Base-by-base conservation (phyloP, 2,113 vertebrate species). In the Scolopax mira region DNA sequence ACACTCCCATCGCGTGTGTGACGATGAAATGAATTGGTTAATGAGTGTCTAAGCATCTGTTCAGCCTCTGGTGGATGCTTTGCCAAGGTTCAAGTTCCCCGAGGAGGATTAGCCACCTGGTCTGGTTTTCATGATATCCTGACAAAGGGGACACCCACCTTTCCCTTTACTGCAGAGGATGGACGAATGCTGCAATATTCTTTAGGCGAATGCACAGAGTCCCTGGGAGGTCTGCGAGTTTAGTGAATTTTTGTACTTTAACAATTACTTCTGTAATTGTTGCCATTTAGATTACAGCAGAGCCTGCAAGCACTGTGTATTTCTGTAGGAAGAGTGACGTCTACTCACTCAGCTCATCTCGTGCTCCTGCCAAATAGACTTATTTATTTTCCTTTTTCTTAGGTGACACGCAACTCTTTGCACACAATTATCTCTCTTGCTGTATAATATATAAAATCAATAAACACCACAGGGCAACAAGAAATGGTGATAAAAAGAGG, bases 21-120 rank as follows among this genome's bases (percentile, higher is more conserved):
- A 85, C 44, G 60, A 55, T 46, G 89, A 96, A 95, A 94, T 97
- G 96, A 94, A 96, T 94, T 97, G 88, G 94, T 96, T 97, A 95
- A 96, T 96, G 96, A 97, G 93, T 48, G 82, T 81, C 91, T 81
- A 51, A 96, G 96, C 95, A 97, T 97, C 96, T 97, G 96, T 96
- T 97, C 85, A 71, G 92, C 93, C 93, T 74, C 89, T 94, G 90
- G 79, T 95, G 90, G 93, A 94, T 84, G 74, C 92, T 94, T 96
- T 95, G 93, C 90, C 90, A 90, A 94, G 95, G 93, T 97, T 97
- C 94, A 86, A 92, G 91, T 96, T 97, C 97, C 95, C 96, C 41
- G 67, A 91, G 91, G 89, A 95, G 94, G 97, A 97, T 97, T 97
- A 97, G 93, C 97, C 96, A 97, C 95, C 97, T 97, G 97, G 96